Percentiles rank a stretch among this genome's conserved stretches.
Conservation (phyloP, 2,888 invertebrate species). For the Uloborus plumipes region DNA sequence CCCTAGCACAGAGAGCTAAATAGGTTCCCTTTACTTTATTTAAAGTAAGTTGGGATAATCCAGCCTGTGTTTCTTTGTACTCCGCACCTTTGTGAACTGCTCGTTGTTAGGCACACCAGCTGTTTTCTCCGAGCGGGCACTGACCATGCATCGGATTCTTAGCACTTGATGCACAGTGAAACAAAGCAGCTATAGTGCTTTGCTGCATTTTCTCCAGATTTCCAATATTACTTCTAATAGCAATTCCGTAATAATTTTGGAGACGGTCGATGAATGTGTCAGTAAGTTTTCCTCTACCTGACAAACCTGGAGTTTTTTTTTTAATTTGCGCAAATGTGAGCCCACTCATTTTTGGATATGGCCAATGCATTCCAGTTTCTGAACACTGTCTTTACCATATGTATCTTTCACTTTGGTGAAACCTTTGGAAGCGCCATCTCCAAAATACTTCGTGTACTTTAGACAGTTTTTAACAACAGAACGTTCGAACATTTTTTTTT, state of each 20-base stretch:
- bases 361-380: slow-evolving; percentile 2
- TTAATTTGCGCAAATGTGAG: not conserved
- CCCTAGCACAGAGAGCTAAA: not conserved
- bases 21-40: not conserved
- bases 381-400: not conserved
- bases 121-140: not conserved
- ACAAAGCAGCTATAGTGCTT: slow-evolving; percentile 3
- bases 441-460: slow-evolving; percentile 6
- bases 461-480: not conserved
- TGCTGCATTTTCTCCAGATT: slow-evolving; percentile 11
- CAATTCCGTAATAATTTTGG: slow-evolving; percentile 24
- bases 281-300: not conserved
- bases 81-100: not conserved
- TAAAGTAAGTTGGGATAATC: not conserved
- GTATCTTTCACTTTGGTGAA: not conserved
- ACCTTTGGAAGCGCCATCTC: slow-evolving; percentile 6
- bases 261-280: slow-evolving; percentile 3
- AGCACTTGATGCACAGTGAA: slow-evolving; percentile 7
- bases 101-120: slow-evolving; percentile 8
- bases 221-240: slow-evolving; percentile 13
- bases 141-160: slow-evolving; percentile 17
- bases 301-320: not conserved
- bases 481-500: not conserved
- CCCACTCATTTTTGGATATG: slow-evolving; percentile 4
- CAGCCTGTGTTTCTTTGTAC: not conserved